Evolutionary conservation across 1,140 invertebrate genomes (phyloP), one percentile per base, ranked within the genome.

Genomic region (Asbolus verrucosus): DNA sequence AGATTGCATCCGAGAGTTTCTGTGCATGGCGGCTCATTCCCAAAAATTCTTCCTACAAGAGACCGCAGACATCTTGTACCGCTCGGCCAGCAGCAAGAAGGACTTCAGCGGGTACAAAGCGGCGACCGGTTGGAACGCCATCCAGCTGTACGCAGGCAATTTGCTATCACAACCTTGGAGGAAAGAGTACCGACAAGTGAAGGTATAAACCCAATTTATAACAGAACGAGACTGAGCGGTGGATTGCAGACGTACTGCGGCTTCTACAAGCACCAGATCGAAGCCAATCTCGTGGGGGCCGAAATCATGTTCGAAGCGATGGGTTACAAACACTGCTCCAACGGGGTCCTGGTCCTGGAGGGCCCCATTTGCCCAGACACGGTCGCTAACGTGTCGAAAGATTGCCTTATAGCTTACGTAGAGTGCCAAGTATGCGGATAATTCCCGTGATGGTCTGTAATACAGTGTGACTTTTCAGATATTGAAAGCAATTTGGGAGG

Each of bases 361-460:
- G 89, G 86, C 1, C 91, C 92, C 1, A 87, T 93, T 30, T 93
- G 94, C 80, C 91, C 91, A 0, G 92, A 94, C 79, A 88, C 87
- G 80, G 90, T 94, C 0, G 87, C 89, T 1, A 87, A 87, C 63
- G 88, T 95, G 0, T 92, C 92, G 3, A 83, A 91, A 39, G 93
- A 96, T 82, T 92, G 92, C 1, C 86, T 95, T 68, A 88, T 94
- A n/a, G 94, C 94, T 14, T 92, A 92, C 81, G 92, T 93, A 31
- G 94, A 96, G 83, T 95, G 93, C 78, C 90, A 94, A 86, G 91
- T 92, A 82, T n/a, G n/a, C n/a, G n/a, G n/a, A n/a, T n/a, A n/a
- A n/a, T n/a, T n/a, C n/a, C n/a, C n/a, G n/a, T n/a, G n/a, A n/a
- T n/a, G n/a, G n/a, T n/a, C n/a, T n/a, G n/a, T 50, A n/a, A 11